phyloP scores from a whole-genome alignment of 2,888 invertebrate genomes.

The Schizaphis graminum region DNA sequence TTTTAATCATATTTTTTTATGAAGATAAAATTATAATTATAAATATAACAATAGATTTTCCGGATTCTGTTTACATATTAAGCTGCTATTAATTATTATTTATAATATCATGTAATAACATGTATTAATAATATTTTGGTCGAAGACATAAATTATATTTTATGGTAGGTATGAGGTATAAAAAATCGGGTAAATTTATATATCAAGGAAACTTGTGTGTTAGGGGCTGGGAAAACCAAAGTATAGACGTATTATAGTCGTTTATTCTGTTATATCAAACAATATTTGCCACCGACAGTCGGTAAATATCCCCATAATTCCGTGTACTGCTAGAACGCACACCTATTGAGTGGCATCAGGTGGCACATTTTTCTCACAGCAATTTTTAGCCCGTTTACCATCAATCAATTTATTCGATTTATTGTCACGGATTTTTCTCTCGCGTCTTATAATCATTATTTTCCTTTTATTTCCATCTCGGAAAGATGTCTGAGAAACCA shows the following conservation, averaged over 20 bases:
- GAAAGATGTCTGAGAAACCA: constrained; percentile 10
- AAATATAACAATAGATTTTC: too few species aligned
- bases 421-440: constrained; percentile 59
- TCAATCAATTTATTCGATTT: constrained; percentile 66
- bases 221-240: neutral
- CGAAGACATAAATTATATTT: neutral
- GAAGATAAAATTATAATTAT: too few species aligned
- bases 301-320: constrained; percentile 56
- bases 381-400: constrained; percentile 59
- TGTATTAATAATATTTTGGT: neutral
- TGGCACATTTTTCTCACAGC: constrained; percentile 61
- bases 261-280: constrained; percentile 24
- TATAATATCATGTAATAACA: neutral
- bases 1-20: neutral
- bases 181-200: neutral
- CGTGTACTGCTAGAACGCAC: neutral
- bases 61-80: too few species aligned
- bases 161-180: neutral
- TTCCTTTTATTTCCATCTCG: neutral
- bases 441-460: constrained; percentile 60
- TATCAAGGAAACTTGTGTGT: neutral
- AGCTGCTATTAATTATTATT: too few species aligned
- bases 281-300: neutral
- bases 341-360: constrained; percentile 46
- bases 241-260: neutral